phyloP scores from a whole-genome alignment of 30 jellyfish, hydroid and myxozoan genomes.

The Aurelia aurita complex sp. Pacific region DNA sequence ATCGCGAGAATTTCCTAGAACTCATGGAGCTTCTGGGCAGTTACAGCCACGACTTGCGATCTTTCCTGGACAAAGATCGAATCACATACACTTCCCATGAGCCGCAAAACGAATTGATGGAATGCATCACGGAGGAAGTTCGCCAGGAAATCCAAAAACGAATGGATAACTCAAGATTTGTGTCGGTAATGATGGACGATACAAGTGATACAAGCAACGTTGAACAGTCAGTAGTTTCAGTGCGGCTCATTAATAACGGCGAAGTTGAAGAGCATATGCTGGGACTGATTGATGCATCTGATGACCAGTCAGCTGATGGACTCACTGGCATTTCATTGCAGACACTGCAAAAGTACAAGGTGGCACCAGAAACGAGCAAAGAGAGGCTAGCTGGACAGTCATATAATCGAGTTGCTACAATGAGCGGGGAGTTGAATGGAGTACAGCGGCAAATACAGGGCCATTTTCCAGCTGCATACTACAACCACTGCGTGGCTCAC shows the following conservation, averaged over 20 bases:
- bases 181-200: conserved; percentile 4
- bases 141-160: conserved; percentile 12
- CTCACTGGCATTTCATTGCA: background rate
- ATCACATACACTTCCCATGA: conserved; percentile 36
- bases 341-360: background rate
- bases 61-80: background rate
- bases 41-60: conserved; percentile 17
- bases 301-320: background rate
- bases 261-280: conserved; percentile 50
- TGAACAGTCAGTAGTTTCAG: conserved; percentile 67
- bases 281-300: conserved; percentile 40
- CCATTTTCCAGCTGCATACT: conserved; percentile 6
- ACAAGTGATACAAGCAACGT: conserved; percentile 44
- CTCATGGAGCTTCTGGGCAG: conserved; percentile 17
- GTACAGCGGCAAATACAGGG: background rate
- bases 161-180: conserved; percentile 3
- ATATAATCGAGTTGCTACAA: conserved; percentile 38
- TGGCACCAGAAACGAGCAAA: background rate
- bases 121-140: conserved; percentile 24
- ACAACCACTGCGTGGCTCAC: conserved; percentile 18
- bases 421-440: conserved; percentile 19
- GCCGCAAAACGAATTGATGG: conserved; percentile 24
- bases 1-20: background rate
- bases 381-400: conserved; percentile 48
- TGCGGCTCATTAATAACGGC: conserved; percentile 38